Base-by-base conservation (phyloP, 2,888 invertebrate genomes). In the Hedya salicella region DNA sequence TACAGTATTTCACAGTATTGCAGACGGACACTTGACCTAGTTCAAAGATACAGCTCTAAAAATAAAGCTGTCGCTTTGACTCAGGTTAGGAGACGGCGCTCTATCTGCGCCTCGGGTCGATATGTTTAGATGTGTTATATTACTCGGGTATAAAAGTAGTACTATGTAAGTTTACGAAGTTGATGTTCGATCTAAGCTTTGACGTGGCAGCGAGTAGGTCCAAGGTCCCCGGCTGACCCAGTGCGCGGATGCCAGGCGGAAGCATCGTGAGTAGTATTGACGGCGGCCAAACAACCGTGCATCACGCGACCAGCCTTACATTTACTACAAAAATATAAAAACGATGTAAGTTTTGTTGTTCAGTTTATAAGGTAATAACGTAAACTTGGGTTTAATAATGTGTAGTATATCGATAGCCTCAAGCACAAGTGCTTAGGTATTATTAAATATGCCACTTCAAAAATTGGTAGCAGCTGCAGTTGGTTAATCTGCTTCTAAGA, bases 1-100 rank as follows among this genome's bases (percentile, higher is more conserved):
- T 56, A 49, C 46, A 52, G 42, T 62, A 59, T 56, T 52, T 49
- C 49, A 49, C 46, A 52, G 42, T 62, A 59, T 56, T 52, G 44
- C 54, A 48, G 53, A 53, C 32, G 32, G 60, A 48, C 65, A 61
- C 61, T 66, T 61, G 66, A 66, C 66, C 66, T 40, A 54, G 32
- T 60, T 60, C 46, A 48, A 54, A 61, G 53, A 49, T 57, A 57
- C 49, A 19, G 3, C 17, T 48, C 60, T 61, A 40, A 65, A 65
- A 65, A 54, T 66, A 60, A 48, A 53, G 1, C 40, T 53, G 14
- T 42, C 44, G 21, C 50, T 56, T 17, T 21, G 16, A 48, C 30
- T 53, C 13, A 30, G 14, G 30, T 14, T 40, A 19, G 60, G 48
- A 13, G 19, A 9, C 16, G 30, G n/a, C 50, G 25, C 25, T 61